Conservation (phyloP, 30 jellyfish, hydroid and myxozoan species). For the Hydractinia echinata region DNA sequence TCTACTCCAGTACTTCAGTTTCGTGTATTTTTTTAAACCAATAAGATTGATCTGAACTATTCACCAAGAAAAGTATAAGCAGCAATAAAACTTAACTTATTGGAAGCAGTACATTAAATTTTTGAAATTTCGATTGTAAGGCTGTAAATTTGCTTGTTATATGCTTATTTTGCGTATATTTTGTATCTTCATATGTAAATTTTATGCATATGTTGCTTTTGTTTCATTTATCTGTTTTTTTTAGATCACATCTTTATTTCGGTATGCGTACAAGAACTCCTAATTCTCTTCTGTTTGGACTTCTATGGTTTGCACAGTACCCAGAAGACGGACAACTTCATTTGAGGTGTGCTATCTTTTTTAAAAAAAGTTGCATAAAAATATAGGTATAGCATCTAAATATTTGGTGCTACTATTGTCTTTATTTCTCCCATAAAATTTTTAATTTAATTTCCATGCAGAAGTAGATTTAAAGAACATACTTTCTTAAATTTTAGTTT, state of each 20-base stretch:
- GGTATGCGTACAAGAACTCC: slow-evolving; percentile 93
- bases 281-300: slow-evolving; percentile 78
- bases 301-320: slow-evolving; percentile 94
- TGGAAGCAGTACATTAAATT: too few relatives aligned
- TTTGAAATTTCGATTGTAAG: background rate
- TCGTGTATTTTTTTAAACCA: too few relatives aligned
- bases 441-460: background rate
- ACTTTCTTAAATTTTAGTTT: background rate
- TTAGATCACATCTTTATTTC: slow-evolving; percentile 83
- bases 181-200: background rate
- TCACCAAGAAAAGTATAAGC: too few relatives aligned
- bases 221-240: background rate
- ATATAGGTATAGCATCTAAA: too few relatives aligned
- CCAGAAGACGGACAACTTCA: slow-evolving; percentile 79
- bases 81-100: too few relatives aligned
- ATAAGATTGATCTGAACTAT: too few relatives aligned
- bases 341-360: slow-evolving; percentile 41
- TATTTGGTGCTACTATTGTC: too few relatives aligned
- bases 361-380: too few relatives aligned
- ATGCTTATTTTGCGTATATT: background rate
- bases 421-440: too few relatives aligned
- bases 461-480: background rate
- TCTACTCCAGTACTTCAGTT: too few relatives aligned
- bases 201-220: background rate
- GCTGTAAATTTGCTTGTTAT: background rate